phyloP scores from a whole-genome alignment of 2,888 invertebrate genomes.

The Hypomecis punctinalis region DNA sequence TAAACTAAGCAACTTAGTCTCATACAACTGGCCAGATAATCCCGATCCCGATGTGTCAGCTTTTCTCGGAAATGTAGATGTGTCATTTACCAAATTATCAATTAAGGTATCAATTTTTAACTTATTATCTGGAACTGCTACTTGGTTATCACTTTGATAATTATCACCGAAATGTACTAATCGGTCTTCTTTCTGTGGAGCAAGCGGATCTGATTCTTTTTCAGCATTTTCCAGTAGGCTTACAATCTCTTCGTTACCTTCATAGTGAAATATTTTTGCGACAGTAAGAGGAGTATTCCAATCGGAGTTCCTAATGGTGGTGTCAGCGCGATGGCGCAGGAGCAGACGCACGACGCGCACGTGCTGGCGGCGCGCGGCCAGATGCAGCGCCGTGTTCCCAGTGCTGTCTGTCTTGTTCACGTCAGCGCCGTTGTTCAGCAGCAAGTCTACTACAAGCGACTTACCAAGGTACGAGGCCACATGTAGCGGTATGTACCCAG shows the following conservation, averaged over 20 bases:
- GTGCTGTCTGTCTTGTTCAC: neutral
- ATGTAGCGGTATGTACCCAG: neutral
- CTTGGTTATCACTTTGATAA: conserved; percentile 8
- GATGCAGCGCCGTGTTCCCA: neutral
- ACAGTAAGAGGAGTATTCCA: conserved; percentile 44
- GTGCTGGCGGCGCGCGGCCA: neutral
- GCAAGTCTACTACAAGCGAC: conserved; percentile 16
- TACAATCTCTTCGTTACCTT: conserved; percentile 23
- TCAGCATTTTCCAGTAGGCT: conserved; percentile 12
- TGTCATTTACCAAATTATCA: neutral
- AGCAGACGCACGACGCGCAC: neutral
- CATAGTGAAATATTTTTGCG: conserved; percentile 29
- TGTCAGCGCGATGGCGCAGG: conserved; percentile 27
- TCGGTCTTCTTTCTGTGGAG: neutral
- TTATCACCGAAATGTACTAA: neutral
- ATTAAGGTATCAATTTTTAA: neutral
- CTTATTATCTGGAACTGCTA: neutral
- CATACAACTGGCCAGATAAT: conserved; percentile 40
- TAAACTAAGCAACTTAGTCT: conserved; percentile 51
- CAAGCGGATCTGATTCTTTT: neutral
- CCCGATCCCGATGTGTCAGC: conserved; percentile 38
- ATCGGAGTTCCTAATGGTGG: conserved; percentile 35
- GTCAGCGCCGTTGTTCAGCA: conserved; percentile 38
- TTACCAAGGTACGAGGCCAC: conserved; percentile 32
- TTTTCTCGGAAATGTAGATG: conserved; percentile 30